Evolutionary conservation across 2,888 invertebrate genomes (phyloP), one percentile per base, ranked within the genome.

Genomic region (Anarsia innoxiella): DNA sequence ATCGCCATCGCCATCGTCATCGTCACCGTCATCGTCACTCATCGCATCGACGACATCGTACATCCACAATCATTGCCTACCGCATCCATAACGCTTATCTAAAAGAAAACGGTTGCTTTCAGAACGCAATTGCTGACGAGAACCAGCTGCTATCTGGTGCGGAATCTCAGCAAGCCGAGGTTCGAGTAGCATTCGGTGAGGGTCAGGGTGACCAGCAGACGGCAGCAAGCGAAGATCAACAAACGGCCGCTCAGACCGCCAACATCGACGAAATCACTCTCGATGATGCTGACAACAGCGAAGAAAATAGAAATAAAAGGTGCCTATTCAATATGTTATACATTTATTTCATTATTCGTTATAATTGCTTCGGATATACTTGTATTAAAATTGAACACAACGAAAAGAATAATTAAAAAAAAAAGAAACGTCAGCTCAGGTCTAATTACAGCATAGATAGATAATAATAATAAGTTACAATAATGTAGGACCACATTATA

Each of bases 281-380:
- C 51, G 90, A 91, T 49, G 91, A 92, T 56, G 86, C 88, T 38
- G 92, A 91, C 53, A 86, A 76, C 56, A 90, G 89, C 59, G 91
- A 93, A 63, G 92, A 93, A 67, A 91, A 92, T 73, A 88, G 94
- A 62, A 92, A 93, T 75, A 95, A 94, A 74, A 88, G 94, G 86
- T 83, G n/a, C n/a, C n/a, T n/a, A n/a, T n/a, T n/a, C n/a, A n/a
- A n/a, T n/a, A n/a, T n/a, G n/a, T n/a, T n/a, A n/a, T n/a, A n/a
- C n/a, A n/a, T n/a, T n/a, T n/a, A n/a, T n/a, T n/a, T n/a, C n/a
- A n/a, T n/a, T n/a, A n/a, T n/a, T n/a, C n/a, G n/a, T n/a, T n/a
- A n/a, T n/a, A n/a, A n/a, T n/a, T n/a, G n/a, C n/a, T n/a, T n/a
- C n/a, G n/a, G n/a, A n/a, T n/a, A n/a, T n/a, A n/a, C n/a, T n/a